Evolutionary conservation across 2,113 vertebrate genomes (phyloP).

Genomic region (Poeciliopsis turrubarensis): DNA sequence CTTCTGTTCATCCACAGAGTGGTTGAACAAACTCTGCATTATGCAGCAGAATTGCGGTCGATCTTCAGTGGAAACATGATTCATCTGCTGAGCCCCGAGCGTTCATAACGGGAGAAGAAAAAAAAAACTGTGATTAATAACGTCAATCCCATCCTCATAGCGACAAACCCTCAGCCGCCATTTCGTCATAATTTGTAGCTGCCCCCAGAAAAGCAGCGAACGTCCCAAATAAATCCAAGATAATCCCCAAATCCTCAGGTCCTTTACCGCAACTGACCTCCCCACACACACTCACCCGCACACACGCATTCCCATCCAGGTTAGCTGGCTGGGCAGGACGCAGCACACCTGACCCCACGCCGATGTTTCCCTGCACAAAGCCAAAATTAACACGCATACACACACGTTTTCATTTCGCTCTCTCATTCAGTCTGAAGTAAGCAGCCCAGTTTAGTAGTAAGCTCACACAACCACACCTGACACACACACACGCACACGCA

Average conservation of each 20-base stretch:
- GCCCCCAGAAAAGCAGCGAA: slow-evolving; percentile 5
- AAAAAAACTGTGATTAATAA: slow-evolving; percentile 6
- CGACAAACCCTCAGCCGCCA: slow-evolving; percentile 7
- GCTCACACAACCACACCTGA: slow-evolving; percentile 62
- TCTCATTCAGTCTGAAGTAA: slow-evolving; percentile 36
- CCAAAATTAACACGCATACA: slow-evolving; percentile 47
- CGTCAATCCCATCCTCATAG: slow-evolving; percentile 9
- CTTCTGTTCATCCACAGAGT: slow-evolving; percentile 51
- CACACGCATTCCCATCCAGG: slow-evolving; percentile 29
- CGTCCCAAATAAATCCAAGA: slow-evolving; percentile 41
- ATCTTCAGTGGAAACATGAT: slow-evolving; percentile 38
- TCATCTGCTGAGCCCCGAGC: slow-evolving; percentile 45
- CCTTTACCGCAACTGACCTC: slow-evolving; percentile 56
- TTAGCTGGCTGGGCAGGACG: slow-evolving; percentile 27
- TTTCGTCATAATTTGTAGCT: slow-evolving; percentile 55
- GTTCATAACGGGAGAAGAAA: background rate
- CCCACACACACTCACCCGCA: slow-evolving; percentile 8
- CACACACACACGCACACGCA: slow-evolving; percentile 10
- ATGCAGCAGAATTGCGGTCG: slow-evolving; percentile 27
- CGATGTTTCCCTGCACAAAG: slow-evolving; percentile 41
- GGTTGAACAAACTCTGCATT: slow-evolving; percentile 39
- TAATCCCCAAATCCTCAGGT: slow-evolving; percentile 62
- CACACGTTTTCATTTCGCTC: background rate
- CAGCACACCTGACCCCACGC: slow-evolving; percentile 67
- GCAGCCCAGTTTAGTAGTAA: slow-evolving; percentile 27